Base-by-base conservation (phyloP, 2,888 invertebrate genomes). In the Pachycephus smyrnensis region DNA sequence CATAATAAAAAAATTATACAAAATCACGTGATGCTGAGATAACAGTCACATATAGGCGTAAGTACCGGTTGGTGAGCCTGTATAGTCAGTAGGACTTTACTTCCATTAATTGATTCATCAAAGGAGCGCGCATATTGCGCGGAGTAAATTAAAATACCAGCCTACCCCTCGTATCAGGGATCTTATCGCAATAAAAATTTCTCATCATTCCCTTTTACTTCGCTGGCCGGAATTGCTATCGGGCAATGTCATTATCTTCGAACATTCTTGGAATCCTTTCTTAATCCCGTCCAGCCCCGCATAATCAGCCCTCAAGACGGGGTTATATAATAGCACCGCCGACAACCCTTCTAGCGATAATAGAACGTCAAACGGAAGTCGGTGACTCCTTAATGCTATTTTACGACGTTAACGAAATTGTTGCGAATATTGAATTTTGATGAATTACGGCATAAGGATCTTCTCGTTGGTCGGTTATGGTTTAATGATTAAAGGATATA, bases 61-160 rank as follows among this genome's bases (percentile, higher is more conserved):
- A 40, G 2, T 15, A 6, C 35, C 35, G 9, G 35, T 35, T 35
- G 35, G 9, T 35, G 4, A 4, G 35, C 35, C 35, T 6, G 35
- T 9, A 35, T 9, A 35, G 75, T 33, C 2, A n/a, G n/a, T 33
- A 36, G 40, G 12, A 73, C 77, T 80, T 80, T 79, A 80, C 83
- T 81, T 78, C 78, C 82, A 76, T 82, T 84, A 84, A 84, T 83
- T 81, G 81, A 82, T 80, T 77, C 80, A 77, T 80, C 80, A 77
- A 80, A 82, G 79, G 77, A 81, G 79, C 80, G 75, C 40, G 73
- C 73, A 9, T 55, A 55, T 55, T 55, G 55, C 77, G 78, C 31
- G 77, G 73, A 77, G 76, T 80, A 82, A 84, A 84, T 84, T 80
- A 81, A 84, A 84, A 84, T 84, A 77, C 77, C 83, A 78, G 76